Evolutionary conservation across 2,113 vertebrate genomes (phyloP), one percentile per base, ranked within the genome.

Genomic region (Dasypus novemcinctus): DNA sequence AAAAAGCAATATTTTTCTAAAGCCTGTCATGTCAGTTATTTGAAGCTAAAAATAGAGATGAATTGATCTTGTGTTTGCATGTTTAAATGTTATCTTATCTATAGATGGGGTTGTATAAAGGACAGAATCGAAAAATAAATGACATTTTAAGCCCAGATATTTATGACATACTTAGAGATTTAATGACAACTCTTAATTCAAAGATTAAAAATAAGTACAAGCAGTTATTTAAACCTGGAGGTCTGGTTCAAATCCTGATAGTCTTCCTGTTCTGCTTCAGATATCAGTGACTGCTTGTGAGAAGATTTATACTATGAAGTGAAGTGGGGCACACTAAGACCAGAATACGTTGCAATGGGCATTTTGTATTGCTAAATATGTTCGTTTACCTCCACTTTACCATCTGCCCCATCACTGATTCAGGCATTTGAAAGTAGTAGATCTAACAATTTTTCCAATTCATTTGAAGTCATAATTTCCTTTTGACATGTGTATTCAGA

Each of bases 401-500:
- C 66, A n/a, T 82, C 54, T 95, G 29, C 90, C 69, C 79, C 3
- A 25, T 38, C 46, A 89, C 33, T 46, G 43, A 17, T 96, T 64
- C 87, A 98, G 75, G 75, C 68, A 84, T 95, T 95, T 97, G 89
- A 97, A 95, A 90, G 72, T 63, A 94, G 27, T 46, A 69, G 49
- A 93, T 94, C 7, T 43, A 92, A 78, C 46, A 5, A 92, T 92
- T 97, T 91, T 96, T 92, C 90, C 96, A 93, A 61, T 94, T 97
- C 94, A 96, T 96, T 95, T 97, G 88, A 97, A 98, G 93, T 96
- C 94, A 85, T 95, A 93, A 96, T 97, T 98, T 98, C 83, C 82
- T 59, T 97, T 96, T 83, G 96, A 76, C 87, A 71, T 96, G 38
- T 96, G 81, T 93, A 97, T 98, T 97, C 97, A 97, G 96, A 97